Percentiles rank a stretch among this genome's conserved stretches.
Conservation (phyloP, 2,888 invertebrate genomes). For the Geophilus truncorum region DNA sequence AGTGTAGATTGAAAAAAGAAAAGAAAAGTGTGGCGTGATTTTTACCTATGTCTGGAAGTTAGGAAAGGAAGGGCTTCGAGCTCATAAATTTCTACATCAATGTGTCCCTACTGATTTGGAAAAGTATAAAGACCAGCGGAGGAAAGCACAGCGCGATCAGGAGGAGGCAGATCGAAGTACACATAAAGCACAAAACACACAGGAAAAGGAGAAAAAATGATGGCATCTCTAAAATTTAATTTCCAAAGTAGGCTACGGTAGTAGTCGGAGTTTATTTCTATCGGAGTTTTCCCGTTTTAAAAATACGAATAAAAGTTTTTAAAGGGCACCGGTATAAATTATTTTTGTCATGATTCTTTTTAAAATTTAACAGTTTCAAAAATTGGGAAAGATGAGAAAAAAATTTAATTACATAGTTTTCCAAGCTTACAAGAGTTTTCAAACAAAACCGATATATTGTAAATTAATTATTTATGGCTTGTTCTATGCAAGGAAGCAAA, state of each 20-base stretch:
- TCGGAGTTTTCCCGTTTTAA: not conserved
- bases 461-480: not conserved
- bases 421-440: too few relatives aligned
- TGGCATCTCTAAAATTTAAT: constrained; percentile 10
- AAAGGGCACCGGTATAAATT: not conserved
- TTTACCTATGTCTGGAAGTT: not conserved
- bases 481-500: not conserved
- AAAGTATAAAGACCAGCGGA: constrained; percentile 1
- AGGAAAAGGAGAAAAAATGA: not conserved
- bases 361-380: too few relatives aligned
- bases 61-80: not conserved
- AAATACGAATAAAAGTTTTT: not conserved
- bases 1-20: not conserved
- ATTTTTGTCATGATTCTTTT: too few relatives aligned
- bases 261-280: not conserved
- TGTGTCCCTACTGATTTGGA: constrained; percentile 19
- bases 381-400: not conserved
- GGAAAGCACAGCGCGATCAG: constrained; percentile 1
- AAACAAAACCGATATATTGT: not conserved
- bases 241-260: not conserved
- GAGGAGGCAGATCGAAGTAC: constrained; percentile 12
- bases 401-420: not conserved
- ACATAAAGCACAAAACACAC: constrained; percentile 22
- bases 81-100: constrained; percentile 17
- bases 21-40: not conserved